phyloP scores from a whole-genome alignment of 37 sponge, comb jelly and placozoan genomes.

The Corticium candelabrum region DNA sequence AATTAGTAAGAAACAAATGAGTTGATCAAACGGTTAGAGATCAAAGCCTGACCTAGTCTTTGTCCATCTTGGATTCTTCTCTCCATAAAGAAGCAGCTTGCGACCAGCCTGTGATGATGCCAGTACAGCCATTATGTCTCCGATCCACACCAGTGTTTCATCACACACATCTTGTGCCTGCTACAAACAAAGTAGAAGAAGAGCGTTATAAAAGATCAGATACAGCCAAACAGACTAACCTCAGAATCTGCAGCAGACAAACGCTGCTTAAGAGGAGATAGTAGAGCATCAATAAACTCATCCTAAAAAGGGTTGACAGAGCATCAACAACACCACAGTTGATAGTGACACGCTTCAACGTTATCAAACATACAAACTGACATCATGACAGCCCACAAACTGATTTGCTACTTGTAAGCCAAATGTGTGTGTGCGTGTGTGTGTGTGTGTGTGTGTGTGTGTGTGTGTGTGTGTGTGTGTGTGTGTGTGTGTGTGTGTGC shows the following conservation, averaged over 20 bases:
- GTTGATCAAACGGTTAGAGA: too few species aligned
- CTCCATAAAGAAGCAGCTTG: conserved; percentile 24
- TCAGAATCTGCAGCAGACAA: background rate
- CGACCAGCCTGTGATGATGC: conserved; percentile 45
- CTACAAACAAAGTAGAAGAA: too few species aligned
- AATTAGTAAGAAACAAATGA: too few species aligned
- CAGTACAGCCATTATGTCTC: conserved; percentile 45
- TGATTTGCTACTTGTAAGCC: background rate
- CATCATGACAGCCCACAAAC: background rate
- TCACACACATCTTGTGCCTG: conserved; percentile 23
- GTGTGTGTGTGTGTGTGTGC: conserved; percentile 5
- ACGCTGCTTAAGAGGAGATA: background rate
- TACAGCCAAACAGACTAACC: too few species aligned
- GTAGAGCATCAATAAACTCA: background rate
- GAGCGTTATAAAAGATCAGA: too few species aligned
- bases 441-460: conserved; percentile 5
- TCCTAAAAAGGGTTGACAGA: background rate
- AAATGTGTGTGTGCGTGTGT: background rate
- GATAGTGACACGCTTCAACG: too few species aligned
- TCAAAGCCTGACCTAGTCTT: background rate
- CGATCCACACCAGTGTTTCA: conserved; percentile 32
- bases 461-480: background rate
- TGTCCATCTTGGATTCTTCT: background rate
- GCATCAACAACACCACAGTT: too few species aligned
- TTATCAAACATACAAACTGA: too few species aligned